A percentile compares a stretch with the other conserved stretches of the same genome.
phyloP scores from a whole-genome alignment of 2,888 invertebrate genomes.

The Dinocampus coccinellae region DNA sequence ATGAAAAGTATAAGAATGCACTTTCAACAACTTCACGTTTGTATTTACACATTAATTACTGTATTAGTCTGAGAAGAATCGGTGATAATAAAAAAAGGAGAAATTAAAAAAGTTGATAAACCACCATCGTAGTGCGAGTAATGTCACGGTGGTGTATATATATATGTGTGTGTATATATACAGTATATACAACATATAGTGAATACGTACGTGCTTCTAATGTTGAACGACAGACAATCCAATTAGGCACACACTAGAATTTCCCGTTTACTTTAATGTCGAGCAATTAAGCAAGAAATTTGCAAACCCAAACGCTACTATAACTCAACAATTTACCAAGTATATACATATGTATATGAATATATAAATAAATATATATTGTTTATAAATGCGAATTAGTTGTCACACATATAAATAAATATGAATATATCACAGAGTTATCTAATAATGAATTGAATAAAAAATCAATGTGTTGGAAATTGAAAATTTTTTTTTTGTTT shows the following conservation, averaged over 20 bases:
- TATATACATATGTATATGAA: not conserved
- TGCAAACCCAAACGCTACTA: conserved; percentile 38
- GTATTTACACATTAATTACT: conserved; percentile 20
- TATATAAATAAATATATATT: no score
- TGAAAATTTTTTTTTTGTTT: no score
- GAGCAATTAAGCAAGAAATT: conserved; percentile 48
- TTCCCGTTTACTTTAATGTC: conserved; percentile 49
- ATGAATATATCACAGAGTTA: no score
- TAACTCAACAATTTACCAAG: not conserved
- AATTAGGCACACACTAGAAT: conserved; percentile 45
- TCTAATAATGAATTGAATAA: no score
- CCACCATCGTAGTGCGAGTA: conserved; percentile 8
- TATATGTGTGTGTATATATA: not conserved
- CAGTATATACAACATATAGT: conserved; percentile 22
- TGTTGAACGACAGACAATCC: conserved; percentile 48
- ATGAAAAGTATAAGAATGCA: not conserved
- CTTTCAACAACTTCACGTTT: not conserved
- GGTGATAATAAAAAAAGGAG: not conserved
- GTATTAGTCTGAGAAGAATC: conserved; percentile 34
- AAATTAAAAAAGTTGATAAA: conserved; percentile 30
- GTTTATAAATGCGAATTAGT: no score
- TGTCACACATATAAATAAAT: no score
- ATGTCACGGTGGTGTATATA: not conserved
- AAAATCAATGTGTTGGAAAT: no score
- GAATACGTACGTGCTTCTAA: conserved; percentile 44